phyloP scores from a whole-genome alignment of 2,888 invertebrate genomes.

The Keiferia lycopersicella region DNA sequence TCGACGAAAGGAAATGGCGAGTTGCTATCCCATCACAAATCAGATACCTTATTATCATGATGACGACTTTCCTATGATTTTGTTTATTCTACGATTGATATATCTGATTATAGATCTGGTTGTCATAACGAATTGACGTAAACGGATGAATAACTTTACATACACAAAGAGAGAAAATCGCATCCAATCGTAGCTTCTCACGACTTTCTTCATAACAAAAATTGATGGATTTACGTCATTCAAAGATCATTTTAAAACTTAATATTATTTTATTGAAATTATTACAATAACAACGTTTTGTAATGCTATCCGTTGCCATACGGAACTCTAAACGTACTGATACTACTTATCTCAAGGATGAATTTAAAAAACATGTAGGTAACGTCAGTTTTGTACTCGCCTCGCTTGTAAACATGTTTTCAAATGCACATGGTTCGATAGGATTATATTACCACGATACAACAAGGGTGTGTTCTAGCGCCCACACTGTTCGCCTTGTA shows the following conservation, averaged over 20 bases:
- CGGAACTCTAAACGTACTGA: not conserved
- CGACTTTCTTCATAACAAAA: constrained; percentile 1
- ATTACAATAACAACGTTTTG: not conserved
- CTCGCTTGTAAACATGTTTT: constrained; percentile 17
- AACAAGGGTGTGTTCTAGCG: too few relatives aligned
- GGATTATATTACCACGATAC: constrained; percentile 3
- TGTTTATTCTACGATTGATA: not conserved
- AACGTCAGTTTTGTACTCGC: constrained; percentile 15
- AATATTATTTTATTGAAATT: not conserved
- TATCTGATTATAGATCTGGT: not conserved
- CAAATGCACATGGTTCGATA: constrained; percentile 15
- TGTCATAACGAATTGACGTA: not conserved
- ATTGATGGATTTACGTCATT: not conserved
- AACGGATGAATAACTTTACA: not conserved
- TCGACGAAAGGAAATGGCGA: too few relatives aligned
- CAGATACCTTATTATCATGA: too few relatives aligned
- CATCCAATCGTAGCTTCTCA: not conserved
- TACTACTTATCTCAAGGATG: constrained; percentile 55
- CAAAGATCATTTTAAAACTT: not conserved
- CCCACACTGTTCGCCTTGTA: too few relatives aligned
- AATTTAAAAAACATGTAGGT: constrained; percentile 43
- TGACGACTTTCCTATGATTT: not conserved
- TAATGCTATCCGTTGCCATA: not conserved
- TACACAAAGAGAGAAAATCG: not conserved
- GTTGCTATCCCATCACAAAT: too few relatives aligned